Conservation (phyloP, 1,140 invertebrate species). For the Apis florea region DNA sequence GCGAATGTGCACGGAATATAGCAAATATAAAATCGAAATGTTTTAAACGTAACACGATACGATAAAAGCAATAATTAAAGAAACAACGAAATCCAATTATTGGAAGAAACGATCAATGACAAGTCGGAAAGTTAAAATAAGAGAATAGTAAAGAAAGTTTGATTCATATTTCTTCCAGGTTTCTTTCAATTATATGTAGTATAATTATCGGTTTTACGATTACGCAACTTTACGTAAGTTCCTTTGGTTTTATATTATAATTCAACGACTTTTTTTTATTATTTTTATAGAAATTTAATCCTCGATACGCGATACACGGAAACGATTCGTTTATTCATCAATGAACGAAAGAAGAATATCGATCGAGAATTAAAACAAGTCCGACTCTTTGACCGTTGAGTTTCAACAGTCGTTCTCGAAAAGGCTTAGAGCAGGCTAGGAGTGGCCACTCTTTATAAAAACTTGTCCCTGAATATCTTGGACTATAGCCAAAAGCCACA, state of each 20-base stretch:
- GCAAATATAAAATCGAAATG: too few relatives aligned
- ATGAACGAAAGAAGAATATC: not conserved
- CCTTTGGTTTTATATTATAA: not conserved
- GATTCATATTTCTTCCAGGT: not conserved
- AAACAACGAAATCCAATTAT: too few relatives aligned
- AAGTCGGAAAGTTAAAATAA: too few relatives aligned
- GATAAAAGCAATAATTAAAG: too few relatives aligned
- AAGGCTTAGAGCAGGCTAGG: not conserved
- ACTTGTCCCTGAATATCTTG: not conserved
- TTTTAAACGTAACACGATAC: too few relatives aligned
- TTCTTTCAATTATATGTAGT: not conserved
- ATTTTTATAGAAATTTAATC: not conserved
- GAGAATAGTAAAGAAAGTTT: too few relatives aligned
- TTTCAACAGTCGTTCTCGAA: not conserved
- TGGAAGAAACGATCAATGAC: too few relatives aligned
- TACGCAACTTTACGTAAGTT: conserved; percentile 3
- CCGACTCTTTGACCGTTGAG: not conserved
- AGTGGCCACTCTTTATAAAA: not conserved
- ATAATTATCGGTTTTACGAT: not conserved
- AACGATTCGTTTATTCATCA: not conserved
- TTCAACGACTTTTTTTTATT: not conserved
- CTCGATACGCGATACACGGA: not conserved
- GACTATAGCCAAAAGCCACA: conserved; percentile 2
- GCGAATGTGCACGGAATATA: too few relatives aligned
- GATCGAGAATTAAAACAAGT: not conserved